Conservation (phyloP, 2,888 invertebrate genomes). For the Carcina quercana region DNA sequence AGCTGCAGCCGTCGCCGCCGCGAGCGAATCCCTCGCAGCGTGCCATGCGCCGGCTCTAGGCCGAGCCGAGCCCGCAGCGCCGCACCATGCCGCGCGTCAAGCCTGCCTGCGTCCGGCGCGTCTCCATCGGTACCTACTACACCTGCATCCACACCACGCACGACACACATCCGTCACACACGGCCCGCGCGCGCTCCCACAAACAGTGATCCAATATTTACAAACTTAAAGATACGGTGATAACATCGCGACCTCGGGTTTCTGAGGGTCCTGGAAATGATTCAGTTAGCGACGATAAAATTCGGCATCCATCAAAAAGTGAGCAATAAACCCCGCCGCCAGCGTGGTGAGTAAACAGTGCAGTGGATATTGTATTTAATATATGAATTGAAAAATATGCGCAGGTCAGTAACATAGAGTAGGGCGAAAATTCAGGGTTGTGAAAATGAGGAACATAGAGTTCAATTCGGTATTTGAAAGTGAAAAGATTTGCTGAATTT, state of each 20-base stretch:
- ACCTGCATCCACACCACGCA: too few species aligned
- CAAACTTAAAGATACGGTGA: conserved; percentile 42
- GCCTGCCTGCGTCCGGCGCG: conserved; percentile 72
- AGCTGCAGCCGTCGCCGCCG: conserved; percentile 42
- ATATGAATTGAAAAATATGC: too few species aligned
- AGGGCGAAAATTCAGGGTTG: too few species aligned
- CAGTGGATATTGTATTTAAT: too few species aligned
- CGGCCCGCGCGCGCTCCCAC: conserved; percentile 38
- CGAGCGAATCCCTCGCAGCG: conserved; percentile 33
- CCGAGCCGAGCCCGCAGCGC: conserved; percentile 34
- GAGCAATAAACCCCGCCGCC: conserved; percentile 62
- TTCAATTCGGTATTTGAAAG: too few species aligned
- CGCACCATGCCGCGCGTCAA: conserved; percentile 69
- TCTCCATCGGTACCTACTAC: conserved; percentile 69
- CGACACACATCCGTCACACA: conserved; percentile 30
- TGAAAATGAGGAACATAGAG: too few species aligned
- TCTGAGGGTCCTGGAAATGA: conserved; percentile 61
- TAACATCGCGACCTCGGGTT: conserved; percentile 25
- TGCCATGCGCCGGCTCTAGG: conserved; percentile 65
- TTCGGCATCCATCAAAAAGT: conserved; percentile 76
- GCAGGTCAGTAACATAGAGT: too few species aligned
- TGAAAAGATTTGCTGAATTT: too few species aligned
- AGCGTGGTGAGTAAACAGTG: conserved; percentile 71
- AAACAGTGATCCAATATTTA: conserved; percentile 26
- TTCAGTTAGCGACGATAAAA: conserved; percentile 78